Conservation (phyloP, 2,797 vertebrate species). For the Champsocephalus gunnari region DNA sequence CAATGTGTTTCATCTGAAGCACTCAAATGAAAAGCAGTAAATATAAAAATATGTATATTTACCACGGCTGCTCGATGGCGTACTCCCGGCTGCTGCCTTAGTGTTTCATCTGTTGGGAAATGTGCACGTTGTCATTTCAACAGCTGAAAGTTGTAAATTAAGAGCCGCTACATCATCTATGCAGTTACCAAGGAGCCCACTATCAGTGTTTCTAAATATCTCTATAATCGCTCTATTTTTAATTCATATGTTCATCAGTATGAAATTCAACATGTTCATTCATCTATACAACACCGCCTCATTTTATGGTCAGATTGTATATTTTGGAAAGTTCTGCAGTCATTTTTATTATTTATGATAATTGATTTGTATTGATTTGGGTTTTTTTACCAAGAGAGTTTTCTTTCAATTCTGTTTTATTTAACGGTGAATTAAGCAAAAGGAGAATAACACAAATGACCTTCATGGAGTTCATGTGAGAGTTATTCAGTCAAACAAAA, state of each 20-base stretch:
- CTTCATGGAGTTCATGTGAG: constrained; percentile 1
- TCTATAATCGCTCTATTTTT: constrained; percentile 1
- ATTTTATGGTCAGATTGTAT: not conserved
- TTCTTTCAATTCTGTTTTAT: not conserved
- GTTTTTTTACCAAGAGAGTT: not conserved
- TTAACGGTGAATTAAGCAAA: constrained; percentile 16
- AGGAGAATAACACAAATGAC: not conserved
- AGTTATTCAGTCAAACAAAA: constrained; percentile 32
- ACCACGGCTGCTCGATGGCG: constrained; percentile 1
- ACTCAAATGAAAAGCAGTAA: constrained; percentile 1
- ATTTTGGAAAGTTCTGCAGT: not conserved
- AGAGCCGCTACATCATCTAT: constrained; percentile 33
- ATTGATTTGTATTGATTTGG: not conserved
- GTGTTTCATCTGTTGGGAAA: constrained; percentile 38
- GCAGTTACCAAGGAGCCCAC: constrained; percentile 34
- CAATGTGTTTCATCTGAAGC: not conserved
- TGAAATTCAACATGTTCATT: not conserved
- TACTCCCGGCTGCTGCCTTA: constrained; percentile 31
- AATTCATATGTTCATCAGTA: not conserved
- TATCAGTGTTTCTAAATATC: constrained; percentile 19
- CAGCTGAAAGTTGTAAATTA: constrained; percentile 46
- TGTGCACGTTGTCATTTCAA: constrained; percentile 46
- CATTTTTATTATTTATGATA: not conserved
- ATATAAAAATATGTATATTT: constrained; percentile 23
- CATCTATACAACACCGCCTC: not conserved